phyloP scores from a whole-genome alignment of 2,113 vertebrate species.

The Rafetus swinhoei region DNA sequence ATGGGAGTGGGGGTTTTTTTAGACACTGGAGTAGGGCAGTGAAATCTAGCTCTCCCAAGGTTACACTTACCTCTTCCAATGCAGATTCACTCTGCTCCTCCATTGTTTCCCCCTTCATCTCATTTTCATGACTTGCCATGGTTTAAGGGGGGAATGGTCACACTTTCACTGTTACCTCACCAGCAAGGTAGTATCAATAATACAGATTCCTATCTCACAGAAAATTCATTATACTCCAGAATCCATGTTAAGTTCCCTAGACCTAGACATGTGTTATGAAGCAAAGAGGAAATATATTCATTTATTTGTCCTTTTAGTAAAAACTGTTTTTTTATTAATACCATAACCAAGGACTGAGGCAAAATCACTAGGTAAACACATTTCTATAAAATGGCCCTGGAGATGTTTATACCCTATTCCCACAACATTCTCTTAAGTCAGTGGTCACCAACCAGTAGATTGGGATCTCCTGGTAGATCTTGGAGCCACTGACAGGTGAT shows the following conservation, averaged over 20 bases:
- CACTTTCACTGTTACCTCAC: fast-evolving
- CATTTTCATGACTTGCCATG: fast-evolving
- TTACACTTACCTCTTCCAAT: fast-evolving
- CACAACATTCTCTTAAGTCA: neutral
- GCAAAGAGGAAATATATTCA: neutral
- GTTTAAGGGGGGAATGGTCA: neutral
- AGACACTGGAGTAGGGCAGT: no score
- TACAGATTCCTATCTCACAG: neutral
- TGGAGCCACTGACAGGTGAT: no score
- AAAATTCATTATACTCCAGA: neutral
- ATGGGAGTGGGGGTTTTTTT: no score
- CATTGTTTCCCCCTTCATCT: neutral
- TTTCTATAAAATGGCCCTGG: neutral
- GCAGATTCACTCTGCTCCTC: neutral
- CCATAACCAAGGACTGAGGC: neutral
- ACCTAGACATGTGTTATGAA: neutral
- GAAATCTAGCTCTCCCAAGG: no score
- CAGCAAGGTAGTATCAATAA: fast-evolving
- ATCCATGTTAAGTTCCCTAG: neutral
- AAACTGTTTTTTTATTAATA: neutral
- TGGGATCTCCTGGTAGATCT: no score
- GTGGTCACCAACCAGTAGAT: no score
- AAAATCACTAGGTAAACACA: fast-evolving
- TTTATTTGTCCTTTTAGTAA: neutral
- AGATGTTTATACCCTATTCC: neutral